Evolutionary conservation across 2,888 invertebrate genomes (phyloP).

Genomic region (Mythimna lalbum): DNA sequence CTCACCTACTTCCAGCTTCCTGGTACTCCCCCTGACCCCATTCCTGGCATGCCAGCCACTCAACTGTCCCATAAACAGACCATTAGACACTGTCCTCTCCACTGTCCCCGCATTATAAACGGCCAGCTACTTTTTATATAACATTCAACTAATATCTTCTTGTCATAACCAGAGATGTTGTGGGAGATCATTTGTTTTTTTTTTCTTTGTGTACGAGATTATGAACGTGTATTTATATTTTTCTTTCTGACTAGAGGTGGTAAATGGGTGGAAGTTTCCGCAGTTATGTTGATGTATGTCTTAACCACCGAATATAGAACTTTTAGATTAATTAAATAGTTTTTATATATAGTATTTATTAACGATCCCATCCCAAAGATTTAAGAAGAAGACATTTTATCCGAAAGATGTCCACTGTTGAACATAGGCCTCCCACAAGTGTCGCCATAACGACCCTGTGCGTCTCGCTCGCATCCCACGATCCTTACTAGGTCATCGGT

Average conservation of each 20-base stretch:
- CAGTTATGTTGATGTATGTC: background rate
- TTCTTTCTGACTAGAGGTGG: background rate
- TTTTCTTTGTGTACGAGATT: slow-evolving; percentile 1
- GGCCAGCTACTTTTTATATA: slow-evolving; percentile 25
- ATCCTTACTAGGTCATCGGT: too few relatives aligned
- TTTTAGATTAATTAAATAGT: too few relatives aligned
- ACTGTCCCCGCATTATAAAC: slow-evolving; percentile 36
- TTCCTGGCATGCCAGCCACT: slow-evolving; percentile 22
- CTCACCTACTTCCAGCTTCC: slow-evolving; percentile 44
- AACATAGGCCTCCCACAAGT: too few relatives aligned
- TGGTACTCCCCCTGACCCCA: slow-evolving; percentile 53
- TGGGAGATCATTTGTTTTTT: slow-evolving; percentile 20
- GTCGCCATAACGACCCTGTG: too few relatives aligned
- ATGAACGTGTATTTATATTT: background rate
- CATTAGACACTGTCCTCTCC: slow-evolving; percentile 43
- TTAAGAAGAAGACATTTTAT: too few relatives aligned
- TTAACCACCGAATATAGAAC: background rate
- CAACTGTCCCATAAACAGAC: slow-evolving; percentile 27
- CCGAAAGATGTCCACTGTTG: too few relatives aligned
- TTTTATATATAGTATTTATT: too few relatives aligned
- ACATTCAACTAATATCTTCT: slow-evolving; percentile 46
- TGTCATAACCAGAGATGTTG: slow-evolving; percentile 48
- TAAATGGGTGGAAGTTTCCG: slow-evolving; percentile 8
- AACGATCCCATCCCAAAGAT: too few relatives aligned
- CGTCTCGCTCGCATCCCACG: too few relatives aligned